Percentiles rank a stretch among this genome's conserved stretches.
Evolutionary conservation across 2,888 invertebrate genomes (phyloP).

Genomic region (Lycocerus yunnanus): DNA sequence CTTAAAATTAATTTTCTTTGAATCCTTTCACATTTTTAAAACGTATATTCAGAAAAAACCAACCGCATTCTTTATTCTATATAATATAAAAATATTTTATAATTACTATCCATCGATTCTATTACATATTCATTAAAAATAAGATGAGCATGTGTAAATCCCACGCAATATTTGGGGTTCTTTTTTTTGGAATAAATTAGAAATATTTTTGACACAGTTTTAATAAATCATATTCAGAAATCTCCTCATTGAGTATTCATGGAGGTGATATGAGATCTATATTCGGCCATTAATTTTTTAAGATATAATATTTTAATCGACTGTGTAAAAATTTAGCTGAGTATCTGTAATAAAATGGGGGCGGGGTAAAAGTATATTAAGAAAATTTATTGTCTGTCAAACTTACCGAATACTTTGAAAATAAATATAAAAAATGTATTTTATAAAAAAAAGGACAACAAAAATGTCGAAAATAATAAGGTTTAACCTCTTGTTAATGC

Average conservation of each 20-base stretch:
- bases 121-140: conserved; percentile 14
- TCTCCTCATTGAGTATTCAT: conserved; percentile 45
- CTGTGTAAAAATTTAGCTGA: conserved; percentile 15
- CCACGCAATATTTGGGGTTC: conserved; percentile 23
- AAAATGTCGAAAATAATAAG: conserved; percentile 39
- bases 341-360: conserved; percentile 41
- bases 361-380: conserved; percentile 41
- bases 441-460: conserved; percentile 27
- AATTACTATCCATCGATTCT: conserved; percentile 3
- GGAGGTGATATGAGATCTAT: conserved; percentile 42
- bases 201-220: conserved; percentile 36
- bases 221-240: conserved; percentile 38
- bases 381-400: conserved; percentile 43
- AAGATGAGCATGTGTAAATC: conserved; percentile 14
- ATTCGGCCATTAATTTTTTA: conserved; percentile 28
- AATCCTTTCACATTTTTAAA: not conserved
- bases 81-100: not conserved
- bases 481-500: conserved; percentile 37
- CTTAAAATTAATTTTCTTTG: not conserved
- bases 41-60: not conserved
- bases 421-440: conserved; percentile 32
- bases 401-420: conserved; percentile 37
- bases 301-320: not conserved
- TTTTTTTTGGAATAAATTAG: conserved; percentile 36
- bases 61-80: not conserved